Base-by-base conservation (phyloP, 2,888 invertebrate genomes). In the Aquatica leii region DNA sequence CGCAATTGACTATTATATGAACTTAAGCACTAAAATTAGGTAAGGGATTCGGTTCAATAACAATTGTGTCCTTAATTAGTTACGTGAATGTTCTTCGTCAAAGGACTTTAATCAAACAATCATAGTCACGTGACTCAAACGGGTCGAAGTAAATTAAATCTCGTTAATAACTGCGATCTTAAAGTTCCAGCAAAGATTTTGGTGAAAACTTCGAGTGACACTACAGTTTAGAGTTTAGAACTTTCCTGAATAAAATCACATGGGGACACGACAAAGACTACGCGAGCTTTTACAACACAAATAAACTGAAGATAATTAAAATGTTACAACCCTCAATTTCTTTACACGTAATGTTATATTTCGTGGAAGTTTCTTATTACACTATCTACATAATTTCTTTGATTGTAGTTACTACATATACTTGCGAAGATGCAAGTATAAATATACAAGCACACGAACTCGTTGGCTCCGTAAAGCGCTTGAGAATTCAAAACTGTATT, bases 151-250 rank as follows among this genome's bases (percentile, higher is more conserved):
- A 73, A 73, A 73, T 73, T 73, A 73, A 73, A 73, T 72, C 71
- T 67, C 69, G 71, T 71, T 72, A 73, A 73, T 73, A 74, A 73
- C 73, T 72, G 67, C 73, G 67, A 62, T 62, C 62, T 67, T 54
- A 62, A 73, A 71, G 68, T 70, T 71, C 66, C 57, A 66, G 63
- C 63, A 68, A 62, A 54, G 66, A 72, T 73, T 74, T 71, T 64
- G 67, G 68, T 56, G 59, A 69, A 60, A 71, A 74, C 71, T 73
- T 70, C 72, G 73, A 72, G 71, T 72, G 72, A 73, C 72, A 72
- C 69, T 70, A 69, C 62, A 65, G 71, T 70, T 69, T 66, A 64
- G 67, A 66, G 69, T 69, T 68, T 66, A 62, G 43, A 69, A 72
- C 66, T 70, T 67, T 60, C 68, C 35, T 52, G 48, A 53, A 68